Evolutionary conservation across 1,140 invertebrate species (phyloP), one percentile per base, ranked within the genome.

Genomic region (Euwallacea fornicatus): DNA sequence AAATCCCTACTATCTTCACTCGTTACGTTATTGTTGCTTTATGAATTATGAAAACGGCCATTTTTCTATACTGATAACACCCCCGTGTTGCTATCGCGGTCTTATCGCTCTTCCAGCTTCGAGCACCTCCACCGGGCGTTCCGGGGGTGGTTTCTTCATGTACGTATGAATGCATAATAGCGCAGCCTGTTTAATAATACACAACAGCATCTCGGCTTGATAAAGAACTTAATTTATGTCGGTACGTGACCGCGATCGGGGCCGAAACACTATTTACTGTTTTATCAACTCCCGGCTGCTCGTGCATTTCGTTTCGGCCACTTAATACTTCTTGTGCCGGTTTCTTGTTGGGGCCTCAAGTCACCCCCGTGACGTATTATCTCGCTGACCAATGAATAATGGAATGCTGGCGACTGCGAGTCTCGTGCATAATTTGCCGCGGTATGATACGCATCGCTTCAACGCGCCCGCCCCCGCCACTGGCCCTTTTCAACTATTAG

Each of bases 21-120:
- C 73, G 70, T 69, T 73, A 61, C 54, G 65, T 64, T 66, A 71
- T 71, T 73, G 72, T 75, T 73, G 68, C 64, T 73, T 75, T 75
- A 75, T 75, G 74, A 75, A 75, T 75, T 75, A 75, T 75, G 74
- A 75, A 75, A 73, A 69, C 69, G 72, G 65, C 74, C 71, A 75
- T 75, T 75, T 75, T 75, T 75, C 74, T 66, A 73, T 72, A 73
- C 55, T 47, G 62, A 66, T 15, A 54, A 41, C 43, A 6, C 42
- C 7, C 13, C 56, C 41, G 63, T 65, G 50, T 65, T 54, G 54
- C 15, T 65, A 65, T 61, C 42, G 13, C 9, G 54, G 11, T 41
- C 41, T 65, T 65, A 65, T 65, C 63, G 13, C 21, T 42, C 63
- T 54, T 54, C 41, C 50, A 53, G 21, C 42, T 65, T 50, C 15